phyloP scores from a whole-genome alignment of 2,797 vertebrate species.

The Apodemus agrarius region DNA sequence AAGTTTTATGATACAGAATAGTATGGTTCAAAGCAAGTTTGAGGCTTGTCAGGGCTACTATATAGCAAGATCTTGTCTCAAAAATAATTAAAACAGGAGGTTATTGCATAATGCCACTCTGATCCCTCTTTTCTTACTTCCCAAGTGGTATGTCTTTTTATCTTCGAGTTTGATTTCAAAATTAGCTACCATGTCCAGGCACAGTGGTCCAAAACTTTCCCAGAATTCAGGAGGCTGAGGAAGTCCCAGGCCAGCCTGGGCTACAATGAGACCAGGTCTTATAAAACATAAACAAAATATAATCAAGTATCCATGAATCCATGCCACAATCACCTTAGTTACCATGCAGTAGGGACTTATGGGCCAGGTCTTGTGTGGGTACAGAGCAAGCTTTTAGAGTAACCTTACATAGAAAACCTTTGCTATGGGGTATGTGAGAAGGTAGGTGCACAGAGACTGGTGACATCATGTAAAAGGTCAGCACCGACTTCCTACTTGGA shows the following conservation, averaged over 20 bases:
- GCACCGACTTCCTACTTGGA: constrained; percentile 40
- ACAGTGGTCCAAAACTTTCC: background rate
- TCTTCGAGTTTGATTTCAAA: constrained; percentile 46
- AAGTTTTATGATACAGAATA: constrained; percentile 26
- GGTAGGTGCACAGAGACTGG: background rate
- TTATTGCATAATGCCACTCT: background rate
- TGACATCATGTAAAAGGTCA: constrained; percentile 47
- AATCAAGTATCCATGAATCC: constrained; percentile 41
- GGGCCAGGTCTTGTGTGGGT: background rate
- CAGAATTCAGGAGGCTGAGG: background rate
- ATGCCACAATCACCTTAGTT: background rate
- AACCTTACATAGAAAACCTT: background rate
- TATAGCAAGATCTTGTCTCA: background rate
- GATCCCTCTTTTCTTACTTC: constrained; percentile 37
- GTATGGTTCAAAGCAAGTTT: constrained; percentile 41
- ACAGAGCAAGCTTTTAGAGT: constrained; percentile 40
- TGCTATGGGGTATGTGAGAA: background rate
- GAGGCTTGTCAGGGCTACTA: background rate
- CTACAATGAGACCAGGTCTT: background rate
- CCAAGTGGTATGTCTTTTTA: background rate
- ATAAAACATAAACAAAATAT: background rate
- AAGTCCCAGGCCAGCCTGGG: background rate
- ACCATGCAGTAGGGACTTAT: background rate
- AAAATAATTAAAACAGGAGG: background rate
- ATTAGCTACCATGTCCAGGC: constrained; percentile 44